Percentiles rank a stretch among this genome's conserved stretches.
These are phyloP conservation scores for Hylia prasina DNA, from an alignment of 2,113 vertebrate species.

Conservation along the genomic window DNA sequence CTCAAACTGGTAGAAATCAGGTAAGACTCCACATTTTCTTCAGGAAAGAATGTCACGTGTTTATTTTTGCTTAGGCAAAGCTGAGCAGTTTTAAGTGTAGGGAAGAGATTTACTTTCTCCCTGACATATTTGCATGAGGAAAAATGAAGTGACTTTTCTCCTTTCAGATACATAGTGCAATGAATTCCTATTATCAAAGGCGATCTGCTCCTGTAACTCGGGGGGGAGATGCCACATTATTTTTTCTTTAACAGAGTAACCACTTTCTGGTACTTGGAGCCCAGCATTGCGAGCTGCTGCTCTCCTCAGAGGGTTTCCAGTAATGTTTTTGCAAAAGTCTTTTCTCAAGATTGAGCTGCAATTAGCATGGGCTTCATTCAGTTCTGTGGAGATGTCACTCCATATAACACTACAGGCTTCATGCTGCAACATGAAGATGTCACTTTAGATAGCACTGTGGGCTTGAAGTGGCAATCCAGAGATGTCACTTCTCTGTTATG, in stretches of 20 bases:
- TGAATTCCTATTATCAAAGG: neutral
- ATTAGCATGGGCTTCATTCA: constrained; percentile 28
- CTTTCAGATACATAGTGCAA: neutral
- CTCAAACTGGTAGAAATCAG: neutral
- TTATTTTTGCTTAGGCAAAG: neutral
- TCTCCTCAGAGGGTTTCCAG: neutral
- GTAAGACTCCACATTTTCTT: neutral
- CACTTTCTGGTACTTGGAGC: neutral
- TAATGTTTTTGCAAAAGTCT: neutral
- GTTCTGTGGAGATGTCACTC: constrained; percentile 26
- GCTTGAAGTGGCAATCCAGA: constrained; percentile 15
- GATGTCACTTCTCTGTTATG: constrained; percentile 23
- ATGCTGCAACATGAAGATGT: constrained; percentile 16
- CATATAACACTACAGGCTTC: neutral
- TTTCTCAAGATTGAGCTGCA: neutral
- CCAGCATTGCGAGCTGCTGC: neutral
- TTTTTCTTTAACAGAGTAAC: neutral
- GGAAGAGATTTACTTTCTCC: neutral
- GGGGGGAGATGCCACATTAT: neutral
- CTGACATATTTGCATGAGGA: neutral
- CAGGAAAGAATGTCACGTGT: rapidly evolving
- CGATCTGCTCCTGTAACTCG: neutral
- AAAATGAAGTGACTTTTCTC: neutral
- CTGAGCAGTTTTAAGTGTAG: neutral
- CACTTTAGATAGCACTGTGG: constrained; percentile 19